These are phyloP conservation scores for Nibea albiflora DNA, from an alignment of 2,113 vertebrate genomes.

Conservation along the genomic window DNA sequence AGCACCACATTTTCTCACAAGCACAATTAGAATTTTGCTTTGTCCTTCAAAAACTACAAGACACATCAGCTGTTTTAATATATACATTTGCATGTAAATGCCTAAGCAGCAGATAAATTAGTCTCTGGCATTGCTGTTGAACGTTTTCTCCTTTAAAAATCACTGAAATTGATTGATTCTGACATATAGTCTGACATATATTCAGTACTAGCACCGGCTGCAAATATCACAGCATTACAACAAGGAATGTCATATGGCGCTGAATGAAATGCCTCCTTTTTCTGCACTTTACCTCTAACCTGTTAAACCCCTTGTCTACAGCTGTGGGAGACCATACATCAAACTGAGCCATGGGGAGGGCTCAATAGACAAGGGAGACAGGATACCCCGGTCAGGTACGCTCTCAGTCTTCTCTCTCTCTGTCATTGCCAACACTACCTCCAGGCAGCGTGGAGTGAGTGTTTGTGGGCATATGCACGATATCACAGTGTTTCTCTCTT, in stretches of 20 bases:
- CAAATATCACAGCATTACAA: not conserved
- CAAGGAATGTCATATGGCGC: not conserved
- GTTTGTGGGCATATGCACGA: not conserved
- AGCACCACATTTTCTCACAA: not conserved
- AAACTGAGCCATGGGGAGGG: slow-evolving; percentile 85
- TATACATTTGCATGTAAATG: not conserved
- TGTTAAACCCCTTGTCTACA: slow-evolving; percentile 62
- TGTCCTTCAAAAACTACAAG: not conserved
- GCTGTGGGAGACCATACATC: slow-evolving; percentile 93
- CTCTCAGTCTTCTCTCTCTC: not conserved
- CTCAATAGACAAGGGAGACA: slow-evolving; percentile 84
- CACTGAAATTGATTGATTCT: not conserved
- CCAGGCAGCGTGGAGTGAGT: not conserved
- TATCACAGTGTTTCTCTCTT: slow-evolving; percentile 1
- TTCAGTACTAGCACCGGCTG: not conserved
- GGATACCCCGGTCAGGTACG: slow-evolving; percentile 88
- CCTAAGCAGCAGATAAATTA: not conserved
- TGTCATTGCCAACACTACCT: not conserved
- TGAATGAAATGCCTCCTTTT: slow-evolving; percentile 13
- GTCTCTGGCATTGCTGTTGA: not conserved
- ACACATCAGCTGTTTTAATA: not conserved
- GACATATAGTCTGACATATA: not conserved
- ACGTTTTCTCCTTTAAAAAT: not conserved
- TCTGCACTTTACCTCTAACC: slow-evolving; percentile 17
- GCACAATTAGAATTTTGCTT: not conserved